A percentile compares a stretch with the other conserved stretches of the same genome.
Evolutionary conservation across 1,140 invertebrate genomes (phyloP).

Genomic region (Diorhabda elongata): DNA sequence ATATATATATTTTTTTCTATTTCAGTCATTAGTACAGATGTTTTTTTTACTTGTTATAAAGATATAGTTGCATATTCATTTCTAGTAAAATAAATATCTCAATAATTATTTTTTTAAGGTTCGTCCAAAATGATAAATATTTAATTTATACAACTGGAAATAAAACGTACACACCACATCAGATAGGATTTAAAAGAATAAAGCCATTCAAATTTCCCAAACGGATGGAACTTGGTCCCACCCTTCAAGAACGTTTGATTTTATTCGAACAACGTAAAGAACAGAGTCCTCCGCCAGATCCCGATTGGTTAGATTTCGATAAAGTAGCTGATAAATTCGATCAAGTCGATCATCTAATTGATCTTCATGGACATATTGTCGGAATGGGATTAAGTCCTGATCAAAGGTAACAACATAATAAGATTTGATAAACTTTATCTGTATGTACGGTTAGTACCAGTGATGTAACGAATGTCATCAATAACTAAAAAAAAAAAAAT

Average conservation of each 20-base stretch:
- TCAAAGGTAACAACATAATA: conserved; percentile 57
- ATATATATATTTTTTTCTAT: too few relatives aligned
- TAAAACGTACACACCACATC: conserved; percentile 82
- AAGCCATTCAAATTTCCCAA: conserved; percentile 68
- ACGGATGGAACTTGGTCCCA: conserved; percentile 63
- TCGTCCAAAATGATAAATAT: conserved; percentile 61
- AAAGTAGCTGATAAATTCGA: conserved; percentile 70
- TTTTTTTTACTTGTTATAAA: too few relatives aligned
- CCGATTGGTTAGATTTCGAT: conserved; percentile 67
- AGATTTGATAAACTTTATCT: neutral
- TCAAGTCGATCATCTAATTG: conserved; percentile 76
- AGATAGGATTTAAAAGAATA: conserved; percentile 80
- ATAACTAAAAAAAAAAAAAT: too few relatives aligned
- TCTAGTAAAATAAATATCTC: neutral
- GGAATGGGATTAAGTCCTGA: conserved; percentile 86
- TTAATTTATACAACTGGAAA: conserved; percentile 83
- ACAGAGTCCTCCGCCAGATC: conserved; percentile 51
- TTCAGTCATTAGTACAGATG: too few relatives aligned
- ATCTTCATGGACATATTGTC: conserved; percentile 85
- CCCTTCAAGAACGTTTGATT: conserved; percentile 63
- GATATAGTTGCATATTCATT: too few relatives aligned
- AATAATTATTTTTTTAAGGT: conserved; percentile 14
- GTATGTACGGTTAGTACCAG: too few relatives aligned
- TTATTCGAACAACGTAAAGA: conserved; percentile 54
- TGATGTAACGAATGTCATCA: too few relatives aligned